Conservation (phyloP, 2,797 vertebrate species). For the Miichthys miiuy region DNA sequence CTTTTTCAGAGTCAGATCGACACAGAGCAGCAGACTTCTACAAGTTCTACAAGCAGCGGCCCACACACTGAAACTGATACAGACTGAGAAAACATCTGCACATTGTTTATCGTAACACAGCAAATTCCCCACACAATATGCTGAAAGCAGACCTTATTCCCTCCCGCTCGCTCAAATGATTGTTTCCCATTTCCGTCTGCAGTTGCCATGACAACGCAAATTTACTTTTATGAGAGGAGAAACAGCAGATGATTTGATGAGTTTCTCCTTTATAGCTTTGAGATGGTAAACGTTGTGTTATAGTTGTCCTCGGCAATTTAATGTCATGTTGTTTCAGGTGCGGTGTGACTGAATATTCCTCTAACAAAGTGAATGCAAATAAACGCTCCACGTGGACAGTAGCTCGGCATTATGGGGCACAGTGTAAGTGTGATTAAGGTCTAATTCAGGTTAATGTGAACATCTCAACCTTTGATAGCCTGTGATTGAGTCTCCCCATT, state of each 20-base stretch:
- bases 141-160: slow-evolving; percentile 33
- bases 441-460: slow-evolving; percentile 6
- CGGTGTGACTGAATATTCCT: neutral
- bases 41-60: slow-evolving; percentile 37
- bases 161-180: slow-evolving; percentile 33
- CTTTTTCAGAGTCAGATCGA: slow-evolving; percentile 6
- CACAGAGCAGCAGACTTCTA: slow-evolving; percentile 30
- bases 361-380: neutral
- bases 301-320: neutral
- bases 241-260: slow-evolving; percentile 38
- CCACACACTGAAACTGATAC: slow-evolving; percentile 49
- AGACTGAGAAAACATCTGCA: slow-evolving; percentile 53
- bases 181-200: slow-evolving; percentile 44
- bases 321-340: slow-evolving; percentile 1
- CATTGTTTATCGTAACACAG: slow-evolving; percentile 40
- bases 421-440: neutral
- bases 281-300: neutral
- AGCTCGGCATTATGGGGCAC: neutral
- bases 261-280: slow-evolving; percentile 25
- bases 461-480: neutral
- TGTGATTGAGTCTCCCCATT: neutral
- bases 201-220: slow-evolving; percentile 59
- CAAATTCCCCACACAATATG: slow-evolving; percentile 53
- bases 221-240: slow-evolving; percentile 42
- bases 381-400: neutral